A percentile compares a stretch with the other conserved stretches of the same genome.
These are phyloP conservation scores for Neotoma lepida DNA, from an alignment of 2,113 vertebrate species.

Conservation along the genomic window DNA sequence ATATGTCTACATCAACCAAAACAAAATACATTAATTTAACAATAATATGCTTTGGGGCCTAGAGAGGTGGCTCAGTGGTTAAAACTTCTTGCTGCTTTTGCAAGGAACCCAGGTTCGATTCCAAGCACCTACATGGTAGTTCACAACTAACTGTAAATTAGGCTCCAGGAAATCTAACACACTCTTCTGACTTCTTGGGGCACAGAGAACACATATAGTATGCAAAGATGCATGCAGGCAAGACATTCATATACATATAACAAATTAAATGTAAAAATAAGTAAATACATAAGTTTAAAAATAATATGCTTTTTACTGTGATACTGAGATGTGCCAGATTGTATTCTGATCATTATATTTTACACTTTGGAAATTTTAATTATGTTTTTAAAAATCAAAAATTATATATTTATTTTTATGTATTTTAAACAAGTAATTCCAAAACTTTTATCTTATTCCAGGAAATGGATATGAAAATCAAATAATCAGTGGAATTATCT, in stretches of 20 bases:
- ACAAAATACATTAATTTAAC: background rate
- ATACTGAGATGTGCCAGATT: background rate
- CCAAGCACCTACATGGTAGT: background rate
- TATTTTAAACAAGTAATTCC: background rate
- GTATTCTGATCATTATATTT: background rate
- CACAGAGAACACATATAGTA: background rate
- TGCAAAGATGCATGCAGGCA: background rate
- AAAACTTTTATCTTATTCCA: background rate
- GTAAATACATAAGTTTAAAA: background rate
- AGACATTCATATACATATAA: background rate
- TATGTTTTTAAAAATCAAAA: background rate
- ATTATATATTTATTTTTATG: background rate
- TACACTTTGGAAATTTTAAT: background rate
- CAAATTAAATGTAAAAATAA: background rate
- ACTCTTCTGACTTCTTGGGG: background rate
- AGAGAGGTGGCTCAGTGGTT: background rate
- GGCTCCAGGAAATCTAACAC: background rate
- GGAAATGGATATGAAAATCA: background rate
- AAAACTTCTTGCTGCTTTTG: background rate
- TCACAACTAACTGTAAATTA: background rate
- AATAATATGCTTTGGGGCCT: background rate
- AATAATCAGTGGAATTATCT: background rate
- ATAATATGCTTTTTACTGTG: background rate
- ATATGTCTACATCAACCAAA: background rate
- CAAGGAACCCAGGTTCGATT: background rate